Conservation (phyloP, 2,888 invertebrate species). For the Micoletzkya japonica region DNA sequence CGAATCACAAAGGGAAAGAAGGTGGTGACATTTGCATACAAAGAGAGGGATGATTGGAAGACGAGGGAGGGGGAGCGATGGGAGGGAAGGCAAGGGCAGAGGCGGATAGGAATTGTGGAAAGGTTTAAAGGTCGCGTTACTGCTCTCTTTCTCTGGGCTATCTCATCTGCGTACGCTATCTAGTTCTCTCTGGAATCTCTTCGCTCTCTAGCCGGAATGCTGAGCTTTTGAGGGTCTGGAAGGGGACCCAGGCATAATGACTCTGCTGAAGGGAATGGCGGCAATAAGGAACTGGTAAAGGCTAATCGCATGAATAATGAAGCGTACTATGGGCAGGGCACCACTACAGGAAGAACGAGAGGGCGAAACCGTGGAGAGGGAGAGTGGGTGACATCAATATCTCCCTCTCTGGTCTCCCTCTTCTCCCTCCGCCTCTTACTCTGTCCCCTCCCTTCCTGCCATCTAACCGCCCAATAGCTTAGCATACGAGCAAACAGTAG, state of each 20-base stretch:
- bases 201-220: too few species aligned
- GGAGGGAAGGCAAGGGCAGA: not conserved
- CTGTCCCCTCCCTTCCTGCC: slow-evolving; percentile 1
- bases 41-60: not conserved
- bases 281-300: not conserved
- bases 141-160: too few species aligned
- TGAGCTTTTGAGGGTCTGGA: too few species aligned
- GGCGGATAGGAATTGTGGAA: too few species aligned
- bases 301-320: not conserved
- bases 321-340: not conserved
- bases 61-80: slow-evolving; percentile 1
- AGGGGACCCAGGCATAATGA: too few species aligned
- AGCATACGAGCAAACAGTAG: slow-evolving; percentile 1
- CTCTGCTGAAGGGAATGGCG: not conserved
- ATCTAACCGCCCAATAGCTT: not conserved
- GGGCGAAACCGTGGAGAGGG: not conserved
- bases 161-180: too few species aligned
- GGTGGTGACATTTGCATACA: not conserved
- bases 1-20: not conserved
- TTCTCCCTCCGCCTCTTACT: slow-evolving; percentile 4
- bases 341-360: not conserved
- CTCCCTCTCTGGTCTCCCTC: not conserved
- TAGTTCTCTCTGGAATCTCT: too few species aligned
- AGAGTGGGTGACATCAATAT: not conserved
- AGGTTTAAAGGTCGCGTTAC: too few species aligned